These are phyloP conservation scores for Amphipyra berbera DNA, from an alignment of 2,888 invertebrate species.

Conservation along the genomic window DNA sequence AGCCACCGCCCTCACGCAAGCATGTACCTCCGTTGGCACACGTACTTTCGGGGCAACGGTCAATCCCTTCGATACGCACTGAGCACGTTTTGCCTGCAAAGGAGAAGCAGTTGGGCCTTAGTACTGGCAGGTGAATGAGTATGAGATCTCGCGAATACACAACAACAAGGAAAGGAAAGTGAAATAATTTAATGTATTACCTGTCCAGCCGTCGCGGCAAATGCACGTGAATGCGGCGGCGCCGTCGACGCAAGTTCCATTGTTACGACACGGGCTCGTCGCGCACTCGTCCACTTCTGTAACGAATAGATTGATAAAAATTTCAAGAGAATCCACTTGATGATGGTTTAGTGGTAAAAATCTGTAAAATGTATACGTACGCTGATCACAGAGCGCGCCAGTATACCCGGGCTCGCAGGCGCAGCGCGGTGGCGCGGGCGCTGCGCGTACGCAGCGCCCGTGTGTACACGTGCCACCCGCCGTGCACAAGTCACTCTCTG, in stretches of 20 bases:
- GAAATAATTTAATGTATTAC: slow-evolving; percentile 65
- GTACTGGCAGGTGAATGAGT: background rate
- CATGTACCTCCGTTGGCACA: slow-evolving; percentile 96
- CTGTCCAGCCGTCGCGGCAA: slow-evolving; percentile 94
- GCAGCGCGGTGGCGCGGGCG: slow-evolving; percentile 59
- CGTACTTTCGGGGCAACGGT: slow-evolving; percentile 82
- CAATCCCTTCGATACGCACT: slow-evolving; percentile 64
- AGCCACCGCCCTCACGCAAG: slow-evolving; percentile 88
- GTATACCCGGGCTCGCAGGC: slow-evolving; percentile 54
- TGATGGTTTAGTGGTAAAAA: no score
- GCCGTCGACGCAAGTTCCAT: slow-evolving; percentile 93
- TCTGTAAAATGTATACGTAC: slow-evolving; percentile 13
- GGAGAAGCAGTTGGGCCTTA: background rate
- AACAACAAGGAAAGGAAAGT: no score
- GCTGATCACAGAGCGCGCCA: slow-evolving; percentile 32
- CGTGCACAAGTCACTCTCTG: slow-evolving; percentile 60
- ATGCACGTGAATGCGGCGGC: slow-evolving; percentile 94
- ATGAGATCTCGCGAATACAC: background rate
- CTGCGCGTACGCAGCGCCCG: slow-evolving; percentile 74
- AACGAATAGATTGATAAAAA: slow-evolving; percentile 19
- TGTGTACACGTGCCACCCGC: slow-evolving; percentile 85
- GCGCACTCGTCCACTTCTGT: slow-evolving; percentile 95
- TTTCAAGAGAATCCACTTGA: no score
- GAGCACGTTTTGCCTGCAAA: slow-evolving; percentile 78
- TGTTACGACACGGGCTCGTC: slow-evolving; percentile 93